Percentiles rank a stretch among this genome's conserved stretches.
Conservation (phyloP, 1,140 invertebrate species). For the Eriosoma lanigerum region DNA sequence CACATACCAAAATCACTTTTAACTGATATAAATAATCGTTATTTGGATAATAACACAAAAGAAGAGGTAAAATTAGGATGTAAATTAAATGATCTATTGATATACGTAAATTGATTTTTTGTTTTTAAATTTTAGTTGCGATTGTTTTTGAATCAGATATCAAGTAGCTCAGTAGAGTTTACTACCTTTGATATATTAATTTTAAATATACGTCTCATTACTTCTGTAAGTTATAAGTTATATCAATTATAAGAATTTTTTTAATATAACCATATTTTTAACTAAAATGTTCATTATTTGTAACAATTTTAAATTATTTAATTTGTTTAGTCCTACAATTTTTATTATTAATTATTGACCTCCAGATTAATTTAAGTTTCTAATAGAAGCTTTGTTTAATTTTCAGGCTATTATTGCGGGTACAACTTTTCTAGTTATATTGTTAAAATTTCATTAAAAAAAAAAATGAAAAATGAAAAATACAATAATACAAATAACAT, state of each 20-base stretch:
- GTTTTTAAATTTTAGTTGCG: constrained; percentile 11
- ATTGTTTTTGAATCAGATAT: constrained; percentile 42
- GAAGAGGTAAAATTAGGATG: neutral
- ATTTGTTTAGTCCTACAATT: no score
- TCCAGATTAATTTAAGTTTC: no score
- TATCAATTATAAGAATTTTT: no score
- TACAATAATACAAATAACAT: no score
- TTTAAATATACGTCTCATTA: constrained; percentile 33
- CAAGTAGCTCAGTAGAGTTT: constrained; percentile 32
- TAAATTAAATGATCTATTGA: no score
- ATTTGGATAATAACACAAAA: constrained; percentile 12
- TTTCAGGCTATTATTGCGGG: constrained; percentile 47
- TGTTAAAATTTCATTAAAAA: constrained; percentile 29
- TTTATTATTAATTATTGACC: no score
- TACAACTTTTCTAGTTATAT: constrained; percentile 31
- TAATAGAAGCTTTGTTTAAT: no score
- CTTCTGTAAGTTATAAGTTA: constrained; percentile 42
- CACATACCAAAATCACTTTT: neutral
- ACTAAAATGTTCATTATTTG: no score
- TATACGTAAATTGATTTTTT: neutral
- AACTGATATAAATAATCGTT: neutral
- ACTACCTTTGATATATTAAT: constrained; percentile 40
- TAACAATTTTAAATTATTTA: no score
- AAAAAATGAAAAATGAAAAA: no score
- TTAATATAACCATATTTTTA: no score